phyloP scores from a whole-genome alignment of 2,797 vertebrate species.

The Mus minutoides region DNA sequence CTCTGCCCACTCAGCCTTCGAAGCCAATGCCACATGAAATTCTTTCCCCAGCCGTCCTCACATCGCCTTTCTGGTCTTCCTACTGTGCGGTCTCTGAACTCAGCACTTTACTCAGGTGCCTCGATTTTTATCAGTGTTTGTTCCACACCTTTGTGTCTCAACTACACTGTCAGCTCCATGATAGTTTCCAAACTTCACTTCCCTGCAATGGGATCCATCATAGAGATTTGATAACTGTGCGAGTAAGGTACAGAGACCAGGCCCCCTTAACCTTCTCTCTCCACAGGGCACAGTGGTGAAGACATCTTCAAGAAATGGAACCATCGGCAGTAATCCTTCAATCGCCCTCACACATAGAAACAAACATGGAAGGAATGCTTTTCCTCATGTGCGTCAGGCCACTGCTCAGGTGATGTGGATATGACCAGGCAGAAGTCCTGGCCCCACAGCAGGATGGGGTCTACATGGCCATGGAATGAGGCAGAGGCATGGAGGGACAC shows the following conservation, averaged over 20 bases:
- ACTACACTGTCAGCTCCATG: not conserved
- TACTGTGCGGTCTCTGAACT: not conserved
- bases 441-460: not conserved
- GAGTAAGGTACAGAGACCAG: not conserved
- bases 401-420: not conserved
- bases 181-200: not conserved
- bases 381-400: not conserved
- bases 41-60: not conserved
- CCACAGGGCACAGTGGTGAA: not conserved
- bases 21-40: not conserved
- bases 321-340: not conserved
- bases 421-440: not conserved
- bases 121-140: not conserved
- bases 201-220: not conserved
- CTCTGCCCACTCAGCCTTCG: not conserved
- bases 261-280: not conserved
- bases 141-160: slow-evolving; percentile 10
- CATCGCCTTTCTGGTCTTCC: not conserved
- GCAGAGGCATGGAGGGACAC: not conserved
- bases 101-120: not conserved
- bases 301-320: not conserved
- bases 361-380: not conserved
- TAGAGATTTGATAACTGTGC: not conserved
- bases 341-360: not conserved
- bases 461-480: not conserved